These are phyloP conservation scores for Formica exsecta DNA, from an alignment of 1,140 invertebrate species.

Conservation along the genomic window DNA sequence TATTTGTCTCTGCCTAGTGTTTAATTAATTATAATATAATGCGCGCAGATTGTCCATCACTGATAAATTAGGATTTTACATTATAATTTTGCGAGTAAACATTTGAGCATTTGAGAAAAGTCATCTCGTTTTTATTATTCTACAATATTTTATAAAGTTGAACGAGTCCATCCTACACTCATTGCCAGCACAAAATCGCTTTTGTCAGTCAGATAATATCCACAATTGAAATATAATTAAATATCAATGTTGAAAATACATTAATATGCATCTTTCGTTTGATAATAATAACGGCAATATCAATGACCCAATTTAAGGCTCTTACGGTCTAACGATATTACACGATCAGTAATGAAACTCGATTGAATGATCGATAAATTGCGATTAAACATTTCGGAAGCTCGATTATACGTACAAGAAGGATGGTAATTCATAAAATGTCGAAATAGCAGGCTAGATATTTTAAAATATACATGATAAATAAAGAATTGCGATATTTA, in stretches of 20 bases:
- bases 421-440: background rate
- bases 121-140: background rate
- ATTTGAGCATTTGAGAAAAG: background rate
- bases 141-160: background rate
- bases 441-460: background rate
- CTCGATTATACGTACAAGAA: conserved; percentile 1
- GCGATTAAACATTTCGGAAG: conserved; percentile 26
- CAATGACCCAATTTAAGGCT: conserved; percentile 48
- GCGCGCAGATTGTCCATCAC: background rate
- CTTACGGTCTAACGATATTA: conserved; percentile 46
- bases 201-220: background rate
- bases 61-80: background rate
- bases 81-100: background rate
- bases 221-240: background rate
- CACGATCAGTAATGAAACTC: conserved; percentile 27
- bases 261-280: conserved; percentile 27
- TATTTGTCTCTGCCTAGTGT: background rate
- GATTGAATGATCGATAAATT: conserved; percentile 53
- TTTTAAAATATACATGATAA: background rate
- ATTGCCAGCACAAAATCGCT: background rate
- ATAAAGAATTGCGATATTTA: background rate
- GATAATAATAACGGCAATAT: conserved; percentile 7
- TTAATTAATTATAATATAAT: background rate
- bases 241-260: background rate
- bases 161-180: background rate